phyloP scores from a whole-genome alignment of 2,888 invertebrate genomes.

The Hedychridium roseum region DNA sequence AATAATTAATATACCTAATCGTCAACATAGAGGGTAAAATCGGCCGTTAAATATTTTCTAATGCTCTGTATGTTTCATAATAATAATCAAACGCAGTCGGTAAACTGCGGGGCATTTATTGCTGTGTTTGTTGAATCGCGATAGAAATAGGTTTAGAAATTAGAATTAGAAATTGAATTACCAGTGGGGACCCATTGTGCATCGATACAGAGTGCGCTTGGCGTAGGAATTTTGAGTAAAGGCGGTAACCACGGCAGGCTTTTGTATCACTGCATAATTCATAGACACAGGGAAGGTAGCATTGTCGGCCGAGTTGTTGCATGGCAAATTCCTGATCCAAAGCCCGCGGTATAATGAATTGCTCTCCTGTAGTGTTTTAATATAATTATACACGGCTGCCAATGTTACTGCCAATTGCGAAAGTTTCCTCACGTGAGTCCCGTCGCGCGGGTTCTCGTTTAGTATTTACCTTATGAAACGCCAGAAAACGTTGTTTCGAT shows the following conservation, averaged over 20 bases:
- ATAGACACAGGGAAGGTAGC: slow-evolving; percentile 15
- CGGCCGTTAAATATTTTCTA: too few relatives aligned
- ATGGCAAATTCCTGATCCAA: slow-evolving; percentile 35
- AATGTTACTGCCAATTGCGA: slow-evolving; percentile 39
- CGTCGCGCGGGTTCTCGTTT: slow-evolving; percentile 8
- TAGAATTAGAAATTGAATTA: slow-evolving; percentile 25
- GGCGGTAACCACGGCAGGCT: slow-evolving; percentile 16
- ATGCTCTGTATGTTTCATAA: too few relatives aligned
- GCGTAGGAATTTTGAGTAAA: slow-evolving; percentile 18
- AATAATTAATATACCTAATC: too few relatives aligned
- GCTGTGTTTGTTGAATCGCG: too few relatives aligned
- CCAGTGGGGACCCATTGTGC: slow-evolving; percentile 20
- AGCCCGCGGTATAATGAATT: slow-evolving; percentile 38
- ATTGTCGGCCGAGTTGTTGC: slow-evolving; percentile 17
- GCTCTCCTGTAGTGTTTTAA: slow-evolving; percentile 36
- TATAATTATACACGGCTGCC: slow-evolving; percentile 33
- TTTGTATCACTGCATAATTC: slow-evolving; percentile 24
- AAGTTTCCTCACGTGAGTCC: slow-evolving; percentile 22
- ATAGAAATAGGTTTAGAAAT: background rate
- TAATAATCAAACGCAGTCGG: too few relatives aligned
- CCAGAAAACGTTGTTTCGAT: slow-evolving; percentile 2
- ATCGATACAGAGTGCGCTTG: background rate
- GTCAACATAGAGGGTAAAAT: too few relatives aligned
- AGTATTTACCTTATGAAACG: slow-evolving; percentile 20
- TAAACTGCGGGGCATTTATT: too few relatives aligned